These are phyloP conservation scores for Baryphthengus martii DNA, from an alignment of 2,113 vertebrate species.

Conservation along the genomic window DNA sequence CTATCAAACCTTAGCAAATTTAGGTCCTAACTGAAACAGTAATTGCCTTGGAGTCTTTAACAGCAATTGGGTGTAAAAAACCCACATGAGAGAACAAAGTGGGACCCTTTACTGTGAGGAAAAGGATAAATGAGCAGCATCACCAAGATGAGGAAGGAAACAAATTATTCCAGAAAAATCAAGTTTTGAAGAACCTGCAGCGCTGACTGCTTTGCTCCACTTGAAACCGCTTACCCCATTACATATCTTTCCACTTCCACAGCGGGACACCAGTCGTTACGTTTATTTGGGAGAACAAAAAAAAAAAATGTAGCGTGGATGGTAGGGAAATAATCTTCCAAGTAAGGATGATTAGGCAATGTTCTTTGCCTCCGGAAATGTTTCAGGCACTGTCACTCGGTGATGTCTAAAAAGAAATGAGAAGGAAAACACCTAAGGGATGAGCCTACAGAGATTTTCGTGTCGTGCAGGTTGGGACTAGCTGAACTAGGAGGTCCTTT, in stretches of 20 bases:
- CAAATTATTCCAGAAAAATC: background rate
- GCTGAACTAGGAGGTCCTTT: background rate
- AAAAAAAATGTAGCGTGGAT: background rate
- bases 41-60: background rate
- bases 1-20: conserved; percentile 45
- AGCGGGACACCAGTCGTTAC: background rate
- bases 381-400: background rate
- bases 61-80: background rate
- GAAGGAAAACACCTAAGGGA: background rate
- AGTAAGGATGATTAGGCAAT: background rate
- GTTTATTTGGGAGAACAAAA: background rate
- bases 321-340: background rate
- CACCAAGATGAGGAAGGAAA: background rate
- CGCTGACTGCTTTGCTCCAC: background rate
- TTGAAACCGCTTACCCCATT: background rate
- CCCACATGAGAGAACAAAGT: background rate
- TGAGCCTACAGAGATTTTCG: background rate
- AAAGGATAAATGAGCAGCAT: conserved; percentile 1
- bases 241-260: background rate
- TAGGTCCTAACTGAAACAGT: background rate
- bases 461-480: background rate
- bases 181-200: background rate
- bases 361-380: background rate
- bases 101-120: background rate
- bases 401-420: background rate